Conservation (phyloP, 2,113 vertebrate species). For the Microcebus lehilahytsara region DNA sequence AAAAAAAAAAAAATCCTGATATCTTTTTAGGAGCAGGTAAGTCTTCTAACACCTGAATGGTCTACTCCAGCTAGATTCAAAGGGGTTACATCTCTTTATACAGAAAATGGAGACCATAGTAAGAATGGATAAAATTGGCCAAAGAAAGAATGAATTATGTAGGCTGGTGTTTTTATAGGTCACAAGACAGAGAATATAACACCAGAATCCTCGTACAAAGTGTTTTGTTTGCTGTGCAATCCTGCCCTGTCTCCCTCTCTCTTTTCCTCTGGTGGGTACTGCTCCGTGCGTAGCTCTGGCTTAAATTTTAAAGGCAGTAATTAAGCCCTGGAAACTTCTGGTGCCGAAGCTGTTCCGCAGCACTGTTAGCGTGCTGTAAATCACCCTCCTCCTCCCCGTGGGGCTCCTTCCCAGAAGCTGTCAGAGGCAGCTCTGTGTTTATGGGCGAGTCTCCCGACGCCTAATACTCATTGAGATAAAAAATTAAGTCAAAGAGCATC, state of each 20-base stretch:
- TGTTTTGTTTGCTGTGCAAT: neutral
- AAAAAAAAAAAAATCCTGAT: neutral
- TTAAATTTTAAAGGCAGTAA: slow-evolving; percentile 62
- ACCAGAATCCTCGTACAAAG: neutral
- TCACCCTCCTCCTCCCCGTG: neutral
- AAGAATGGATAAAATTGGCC: neutral
- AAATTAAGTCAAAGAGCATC: slow-evolving; percentile 73
- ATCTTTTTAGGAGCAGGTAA: neutral
- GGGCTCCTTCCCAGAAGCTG: slow-evolving; percentile 67
- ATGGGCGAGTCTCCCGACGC: slow-evolving; percentile 40
- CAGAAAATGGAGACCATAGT: neutral
- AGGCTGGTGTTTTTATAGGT: neutral
- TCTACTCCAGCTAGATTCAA: neutral
- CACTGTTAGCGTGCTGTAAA: neutral
- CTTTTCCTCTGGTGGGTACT: neutral
- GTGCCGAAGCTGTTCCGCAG: slow-evolving; percentile 37
- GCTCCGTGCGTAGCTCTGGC: slow-evolving; percentile 32
- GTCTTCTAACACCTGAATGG: neutral
- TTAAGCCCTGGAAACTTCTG: slow-evolving; percentile 61
- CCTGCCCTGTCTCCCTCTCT: no score
- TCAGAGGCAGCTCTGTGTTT: slow-evolving; percentile 65
- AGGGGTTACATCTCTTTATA: neutral
- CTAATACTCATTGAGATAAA: slow-evolving; percentile 67
- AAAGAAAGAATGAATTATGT: neutral
- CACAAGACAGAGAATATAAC: neutral